Evolutionary conservation across 2,888 invertebrate species (phyloP), one percentile per base, ranked within the genome.

Genomic region (Galerucella nymphaeae): DNA sequence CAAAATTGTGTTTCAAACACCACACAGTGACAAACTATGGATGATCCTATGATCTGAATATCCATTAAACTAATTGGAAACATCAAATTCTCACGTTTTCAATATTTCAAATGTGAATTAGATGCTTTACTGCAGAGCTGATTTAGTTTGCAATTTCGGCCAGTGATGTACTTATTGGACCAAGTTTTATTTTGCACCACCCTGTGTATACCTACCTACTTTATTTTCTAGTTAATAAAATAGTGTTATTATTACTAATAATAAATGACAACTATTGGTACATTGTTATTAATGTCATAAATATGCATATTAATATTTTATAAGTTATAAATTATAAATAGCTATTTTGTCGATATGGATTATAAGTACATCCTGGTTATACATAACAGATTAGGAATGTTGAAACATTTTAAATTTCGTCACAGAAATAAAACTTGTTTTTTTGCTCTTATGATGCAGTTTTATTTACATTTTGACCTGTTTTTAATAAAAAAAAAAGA

Each of bases 61-160:
- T 57, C 66, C 57, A 66, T 66, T 66, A 66, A 57, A 66, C 58
- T 66, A 58, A 66, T 66, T 66, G 66, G 58, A 42, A 58, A 66
- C 57, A 66, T 58, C 42, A 58, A 65, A 55, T 65, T 38, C 53
- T 16, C 55, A 38, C 65, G 65, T 41, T 65, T 30, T 38, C 55
- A 48, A 6, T 30, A 6, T 55, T 65, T 65, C 53, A 53, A 50
- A 48, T 65, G 64, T 20, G 30, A 65, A 41, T 65, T 65, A 53
- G 65, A 30, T 65, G 65, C 53, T 23, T 30, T 53, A 50, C 23
- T 30, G 53, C 53, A 18, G 65, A 16, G 64, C 30, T 50, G 48
- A 64, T 64, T 64, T 16, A 11, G 30, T n/a, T 20, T n/a, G 20
- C 30, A 66, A 66, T 66, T 66, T 66, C 14, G 55, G 61, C n/a